Conservation (phyloP, 2,797 vertebrate genomes). For the Falco berigora region DNA sequence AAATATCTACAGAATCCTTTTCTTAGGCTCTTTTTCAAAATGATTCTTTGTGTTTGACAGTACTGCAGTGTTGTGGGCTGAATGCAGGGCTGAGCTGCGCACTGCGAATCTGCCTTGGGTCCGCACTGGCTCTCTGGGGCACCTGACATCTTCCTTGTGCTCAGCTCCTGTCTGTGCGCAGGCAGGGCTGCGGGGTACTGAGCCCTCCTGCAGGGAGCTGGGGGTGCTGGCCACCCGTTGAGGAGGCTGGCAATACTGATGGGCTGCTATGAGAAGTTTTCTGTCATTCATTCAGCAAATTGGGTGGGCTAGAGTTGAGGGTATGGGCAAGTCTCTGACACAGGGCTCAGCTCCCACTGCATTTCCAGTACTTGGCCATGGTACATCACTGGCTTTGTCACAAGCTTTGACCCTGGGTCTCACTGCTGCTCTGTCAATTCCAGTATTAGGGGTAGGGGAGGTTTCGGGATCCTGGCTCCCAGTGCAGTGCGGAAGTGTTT, state of each 20-base stretch:
- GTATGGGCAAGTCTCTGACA: background rate
- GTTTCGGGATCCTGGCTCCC: background rate
- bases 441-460: background rate
- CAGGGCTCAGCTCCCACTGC: background rate
- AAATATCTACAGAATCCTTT: background rate
- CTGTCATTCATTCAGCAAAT: background rate
- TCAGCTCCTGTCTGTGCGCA: background rate
- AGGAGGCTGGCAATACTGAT: background rate
- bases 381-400: background rate
- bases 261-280: background rate
- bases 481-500: background rate
- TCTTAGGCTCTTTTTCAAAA: background rate
- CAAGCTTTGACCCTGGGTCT: background rate
- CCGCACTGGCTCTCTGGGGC: accelerated
- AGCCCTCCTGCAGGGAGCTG: background rate
- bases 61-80: accelerated
- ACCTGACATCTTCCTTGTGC: accelerated
- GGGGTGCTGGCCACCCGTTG: background rate
- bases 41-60: background rate
- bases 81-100: background rate
- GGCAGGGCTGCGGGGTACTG: background rate
- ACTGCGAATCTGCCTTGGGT: background rate
- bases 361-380: background rate
- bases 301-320: background rate
- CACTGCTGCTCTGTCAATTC: background rate